Evolutionary conservation across 2,797 vertebrate genomes (phyloP).

Genomic region (Salarias fasciatus): DNA sequence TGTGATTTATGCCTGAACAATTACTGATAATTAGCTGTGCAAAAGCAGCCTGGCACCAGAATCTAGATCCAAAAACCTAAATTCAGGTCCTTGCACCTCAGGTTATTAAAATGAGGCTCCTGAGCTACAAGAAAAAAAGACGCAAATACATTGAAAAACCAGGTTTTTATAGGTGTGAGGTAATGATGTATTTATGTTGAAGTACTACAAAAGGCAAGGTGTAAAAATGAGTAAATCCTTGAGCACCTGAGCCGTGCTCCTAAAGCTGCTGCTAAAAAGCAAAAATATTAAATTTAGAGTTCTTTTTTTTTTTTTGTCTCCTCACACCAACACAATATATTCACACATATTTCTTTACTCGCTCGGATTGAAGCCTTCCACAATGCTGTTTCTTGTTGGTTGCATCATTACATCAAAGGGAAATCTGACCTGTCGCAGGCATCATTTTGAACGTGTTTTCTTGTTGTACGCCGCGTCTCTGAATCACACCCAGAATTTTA

Average conservation of each 20-base stretch:
- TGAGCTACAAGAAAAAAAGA: too few species aligned
- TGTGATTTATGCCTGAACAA: neutral
- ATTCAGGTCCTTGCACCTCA: too few species aligned
- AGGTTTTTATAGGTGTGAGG: too few species aligned
- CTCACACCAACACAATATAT: neutral
- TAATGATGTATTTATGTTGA: too few species aligned
- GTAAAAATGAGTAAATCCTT: too few species aligned
- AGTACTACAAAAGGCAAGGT: too few species aligned
- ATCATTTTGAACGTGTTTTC: constrained; percentile 34
- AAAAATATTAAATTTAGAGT: neutral
- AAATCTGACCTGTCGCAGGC: constrained; percentile 17
- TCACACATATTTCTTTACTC: neutral
- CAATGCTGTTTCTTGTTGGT: constrained; percentile 36
- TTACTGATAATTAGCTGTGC: constrained; percentile 1
- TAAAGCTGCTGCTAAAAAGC: too few species aligned
- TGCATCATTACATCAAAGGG: constrained; percentile 50
- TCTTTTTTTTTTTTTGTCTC: neutral
- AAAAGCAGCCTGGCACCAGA: neutral
- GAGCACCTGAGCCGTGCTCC: too few species aligned
- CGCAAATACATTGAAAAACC: too few species aligned
- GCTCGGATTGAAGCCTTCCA: constrained; percentile 11
- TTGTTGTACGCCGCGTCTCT: constrained; percentile 19
- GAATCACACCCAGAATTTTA: constrained; percentile 31
- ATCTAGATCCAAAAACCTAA: neutral
- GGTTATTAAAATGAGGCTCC: too few species aligned